These are phyloP conservation scores for Meleagris gallopavo DNA, from an alignment of 2,113 vertebrate genomes.

Conservation along the genomic window DNA sequence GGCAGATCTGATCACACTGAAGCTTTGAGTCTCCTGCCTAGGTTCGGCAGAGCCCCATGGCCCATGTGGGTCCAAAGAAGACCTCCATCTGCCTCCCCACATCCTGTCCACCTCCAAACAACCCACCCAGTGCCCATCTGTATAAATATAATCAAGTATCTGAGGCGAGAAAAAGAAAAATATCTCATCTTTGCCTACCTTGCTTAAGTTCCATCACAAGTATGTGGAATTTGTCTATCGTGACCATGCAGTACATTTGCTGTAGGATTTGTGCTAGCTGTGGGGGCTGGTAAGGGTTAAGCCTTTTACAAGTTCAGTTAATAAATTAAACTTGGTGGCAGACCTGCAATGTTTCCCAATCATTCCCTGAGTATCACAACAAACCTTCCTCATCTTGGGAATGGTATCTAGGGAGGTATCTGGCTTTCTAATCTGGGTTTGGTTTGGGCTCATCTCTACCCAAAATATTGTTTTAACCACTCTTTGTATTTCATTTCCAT, in stretches of 20 bases:
- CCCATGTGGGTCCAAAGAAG: neutral
- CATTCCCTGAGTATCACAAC: slow-evolving; percentile 9
- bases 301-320: neutral
- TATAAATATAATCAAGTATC: neutral
- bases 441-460: slow-evolving; percentile 56
- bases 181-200: neutral
- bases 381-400: slow-evolving; percentile 15
- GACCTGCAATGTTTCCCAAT: slow-evolving; percentile 26
- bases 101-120: neutral
- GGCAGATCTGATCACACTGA: neutral
- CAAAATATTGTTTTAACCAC: slow-evolving; percentile 70
- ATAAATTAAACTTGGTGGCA: slow-evolving; percentile 2
- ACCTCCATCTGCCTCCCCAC: neutral
- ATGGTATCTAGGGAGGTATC: slow-evolving; percentile 14
- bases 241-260: neutral
- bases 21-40: neutral
- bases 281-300: neutral
- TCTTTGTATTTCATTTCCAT: slow-evolving; percentile 65
- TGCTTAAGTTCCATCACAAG: neutral
- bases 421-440: slow-evolving; percentile 39
- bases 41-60: neutral
- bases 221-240: neutral
- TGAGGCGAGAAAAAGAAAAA: neutral
- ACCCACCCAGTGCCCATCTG: neutral
- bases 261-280: neutral